Conservation (phyloP, 2,888 invertebrate species). For the Pristionchus japonicus region DNA sequence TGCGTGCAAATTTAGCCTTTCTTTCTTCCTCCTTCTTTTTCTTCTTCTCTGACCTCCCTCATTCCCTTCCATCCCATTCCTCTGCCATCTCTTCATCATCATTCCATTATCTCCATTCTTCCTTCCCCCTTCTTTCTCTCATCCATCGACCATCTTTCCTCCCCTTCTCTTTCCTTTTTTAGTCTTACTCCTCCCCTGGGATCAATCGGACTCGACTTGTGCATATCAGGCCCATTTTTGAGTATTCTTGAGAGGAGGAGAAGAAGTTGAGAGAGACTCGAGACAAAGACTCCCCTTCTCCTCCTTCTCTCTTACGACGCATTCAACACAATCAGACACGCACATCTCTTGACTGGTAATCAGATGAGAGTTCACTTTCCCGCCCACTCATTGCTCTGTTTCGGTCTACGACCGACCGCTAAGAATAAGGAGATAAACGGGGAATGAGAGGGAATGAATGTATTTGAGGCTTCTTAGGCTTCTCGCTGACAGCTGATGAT, state of each 20-base stretch:
- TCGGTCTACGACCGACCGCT: not conserved
- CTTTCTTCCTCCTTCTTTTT: not conserved
- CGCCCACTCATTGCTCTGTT: not conserved
- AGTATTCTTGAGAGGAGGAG: slow-evolving; percentile 37
- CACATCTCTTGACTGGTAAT: not conserved
- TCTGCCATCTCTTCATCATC: not conserved
- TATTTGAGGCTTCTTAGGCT: not conserved
- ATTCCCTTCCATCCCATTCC: not conserved
- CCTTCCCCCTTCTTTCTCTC: not conserved
- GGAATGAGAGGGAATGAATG: not conserved
- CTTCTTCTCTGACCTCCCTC: not conserved
- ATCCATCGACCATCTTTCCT: not conserved
- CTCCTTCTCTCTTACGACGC: not conserved
- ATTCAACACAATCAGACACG: slow-evolving; percentile 1
- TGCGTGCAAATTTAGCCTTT: too few species aligned
- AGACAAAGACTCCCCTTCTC: not conserved
- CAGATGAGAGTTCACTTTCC: not conserved
- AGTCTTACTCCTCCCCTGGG: not conserved
- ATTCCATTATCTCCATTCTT: not conserved
- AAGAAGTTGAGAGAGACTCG: slow-evolving; percentile 7
- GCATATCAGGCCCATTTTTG: slow-evolving; percentile 23
- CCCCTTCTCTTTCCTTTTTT: slow-evolving; percentile 15
- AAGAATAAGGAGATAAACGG: not conserved
- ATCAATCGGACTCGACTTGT: not conserved
- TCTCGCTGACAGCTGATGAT: too few species aligned